Evolutionary conservation across 2,113 vertebrate species (phyloP).

Genomic region (Acrocephalus arundinaceus): DNA sequence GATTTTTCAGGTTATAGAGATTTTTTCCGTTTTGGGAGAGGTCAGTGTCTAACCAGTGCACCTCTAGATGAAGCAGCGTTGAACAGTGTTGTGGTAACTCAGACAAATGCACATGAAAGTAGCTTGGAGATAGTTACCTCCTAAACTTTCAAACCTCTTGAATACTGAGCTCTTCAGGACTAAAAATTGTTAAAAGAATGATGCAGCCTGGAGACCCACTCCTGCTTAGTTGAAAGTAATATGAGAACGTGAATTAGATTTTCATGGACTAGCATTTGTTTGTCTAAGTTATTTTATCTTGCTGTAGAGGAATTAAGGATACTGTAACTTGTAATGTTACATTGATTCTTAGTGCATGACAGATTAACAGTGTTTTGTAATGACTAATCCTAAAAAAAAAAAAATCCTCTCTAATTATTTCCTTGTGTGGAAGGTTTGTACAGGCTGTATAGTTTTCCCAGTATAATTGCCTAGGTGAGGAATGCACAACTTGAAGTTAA

Average conservation of each 20-base stretch:
- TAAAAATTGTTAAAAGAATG: not conserved
- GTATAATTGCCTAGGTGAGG: not conserved
- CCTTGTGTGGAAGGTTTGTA: not conserved
- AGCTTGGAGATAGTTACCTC: not conserved
- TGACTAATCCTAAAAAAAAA: constrained; percentile 46
- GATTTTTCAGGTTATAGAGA: not conserved
- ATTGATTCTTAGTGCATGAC: constrained; percentile 21
- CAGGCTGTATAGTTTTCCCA: not conserved
- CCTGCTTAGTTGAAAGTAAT: not conserved
- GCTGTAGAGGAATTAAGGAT: not conserved
- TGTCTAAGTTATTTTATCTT: not conserved
- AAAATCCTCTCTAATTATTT: constrained; percentile 21
- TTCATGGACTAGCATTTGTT: not conserved
- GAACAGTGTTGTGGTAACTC: not conserved
- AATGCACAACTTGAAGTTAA: not conserved
- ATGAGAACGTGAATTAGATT: not conserved
- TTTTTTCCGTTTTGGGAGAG: not conserved
- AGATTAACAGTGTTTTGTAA: constrained; percentile 43
- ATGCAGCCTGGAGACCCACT: not conserved
- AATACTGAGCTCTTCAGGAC: not conserved
- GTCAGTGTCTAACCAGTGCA: not conserved
- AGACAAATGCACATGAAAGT: not conserved
- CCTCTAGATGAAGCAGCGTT: not conserved
- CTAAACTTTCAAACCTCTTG: not conserved
- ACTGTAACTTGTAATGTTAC: not conserved